Percentiles rank a stretch among this genome's conserved stretches.
phyloP scores from a whole-genome alignment of 2,113 vertebrate genomes.

The human region GRCh38 chr21:24968001-24968500 shows the following conservation, averaged over 20 bases:
- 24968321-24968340: neutral
- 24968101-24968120: neutral
- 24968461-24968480: neutral
- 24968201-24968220: neutral
- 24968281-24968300: neutral
- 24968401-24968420: neutral
- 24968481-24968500: neutral
- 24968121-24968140: neutral
- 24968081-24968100: neutral
- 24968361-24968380: neutral
- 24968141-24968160: neutral
- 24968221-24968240: neutral
- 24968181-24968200: neutral
- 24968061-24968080: neutral
- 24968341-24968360: neutral
- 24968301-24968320: neutral
- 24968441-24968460: neutral
- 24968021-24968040: neutral
- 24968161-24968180: neutral
- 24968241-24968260: neutral
- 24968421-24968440: neutral
- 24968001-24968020: constrained; percentile 52
- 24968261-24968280: neutral
- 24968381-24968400: neutral
- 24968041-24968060: neutral